Conservation (phyloP, 1,140 invertebrate species). For the Rhagoletis zephyria region DNA sequence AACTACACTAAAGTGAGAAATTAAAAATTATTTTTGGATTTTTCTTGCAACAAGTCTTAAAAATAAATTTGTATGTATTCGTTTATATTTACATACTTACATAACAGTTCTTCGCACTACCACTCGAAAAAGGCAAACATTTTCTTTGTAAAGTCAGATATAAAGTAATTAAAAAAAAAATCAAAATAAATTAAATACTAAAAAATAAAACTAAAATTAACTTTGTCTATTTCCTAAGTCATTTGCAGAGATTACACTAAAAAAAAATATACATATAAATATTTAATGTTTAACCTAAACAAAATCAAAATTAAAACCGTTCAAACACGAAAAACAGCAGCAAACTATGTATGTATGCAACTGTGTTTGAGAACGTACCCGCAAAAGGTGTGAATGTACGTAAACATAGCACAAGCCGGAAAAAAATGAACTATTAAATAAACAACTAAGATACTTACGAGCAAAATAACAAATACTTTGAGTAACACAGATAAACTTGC, state of each 20-base stretch:
- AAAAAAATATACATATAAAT: background rate
- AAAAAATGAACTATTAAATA: background rate
- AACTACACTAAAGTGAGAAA: too few species aligned
- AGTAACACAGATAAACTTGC: background rate
- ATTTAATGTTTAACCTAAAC: background rate
- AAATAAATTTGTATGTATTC: too few species aligned
- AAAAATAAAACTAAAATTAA: background rate
- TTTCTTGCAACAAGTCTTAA: too few species aligned
- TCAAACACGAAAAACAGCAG: background rate
- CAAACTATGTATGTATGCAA: background rate
- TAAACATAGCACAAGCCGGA: too few species aligned
- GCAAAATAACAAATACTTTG: background rate
- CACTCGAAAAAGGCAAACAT: background rate
- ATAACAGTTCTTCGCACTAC: background rate
- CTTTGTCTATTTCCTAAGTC: constrained; percentile 40
- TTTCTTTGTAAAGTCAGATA: background rate
- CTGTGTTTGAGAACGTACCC: background rate
- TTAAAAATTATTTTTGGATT: too few species aligned
- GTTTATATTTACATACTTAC: background rate
- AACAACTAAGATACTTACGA: background rate
- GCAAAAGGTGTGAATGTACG: too few species aligned
- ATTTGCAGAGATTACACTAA: background rate
- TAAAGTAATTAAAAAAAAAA: background rate
- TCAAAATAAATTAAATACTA: background rate
- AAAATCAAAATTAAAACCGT: background rate